Base-by-base conservation (phyloP, 1,140 invertebrate species). In the Eulimnadia texana region DNA sequence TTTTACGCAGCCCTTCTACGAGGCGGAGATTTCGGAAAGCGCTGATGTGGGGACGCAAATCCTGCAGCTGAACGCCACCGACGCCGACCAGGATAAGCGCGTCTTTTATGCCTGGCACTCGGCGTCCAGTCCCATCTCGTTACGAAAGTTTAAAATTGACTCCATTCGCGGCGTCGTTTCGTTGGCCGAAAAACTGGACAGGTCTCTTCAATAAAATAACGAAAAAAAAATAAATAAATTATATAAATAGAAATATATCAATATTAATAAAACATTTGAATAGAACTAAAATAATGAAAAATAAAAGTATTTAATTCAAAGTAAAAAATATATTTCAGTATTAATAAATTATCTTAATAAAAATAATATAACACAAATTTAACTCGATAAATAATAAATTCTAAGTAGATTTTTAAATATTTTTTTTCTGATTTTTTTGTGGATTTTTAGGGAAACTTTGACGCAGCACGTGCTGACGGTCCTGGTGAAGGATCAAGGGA, bases 401-500 rank as follows among this genome's bases (percentile, higher is more conserved):
- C n/a, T n/a, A n/a, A n/a, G n/a, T n/a, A n/a, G n/a, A 52, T 9
- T 19, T 19, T 11, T 52, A 9, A 55, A 3, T 23, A 11, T 22
- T 24, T 55, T 23, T 24, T 22, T 25, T 19, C 13, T 3, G n/a
- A 11, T 25, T 55, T 50, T 58, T 25, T 13, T 27, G 19, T 55
- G 10, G 25, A 6, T 6, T 50, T 27, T 27, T 68, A 81, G 80
- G 28, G 91, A 96, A 73, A 83, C 83, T 20, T 83, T 86, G 3
- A 79, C 82, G 23, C 79, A 86, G 42, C 93, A 96, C 74, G 79
- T 91, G 29, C 70, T 96, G 33, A 94, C 88, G 1, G 84, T 94
- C 2, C 88, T 90, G 80, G 91, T 91, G 0, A 84, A 86, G 64
- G 93, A 97, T 73, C 84, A 89, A 67, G 91, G 90, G 0, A 86